Evolutionary conservation across 1,140 invertebrate species (phyloP).

Genomic region (Cataglyphis hispanica): DNA sequence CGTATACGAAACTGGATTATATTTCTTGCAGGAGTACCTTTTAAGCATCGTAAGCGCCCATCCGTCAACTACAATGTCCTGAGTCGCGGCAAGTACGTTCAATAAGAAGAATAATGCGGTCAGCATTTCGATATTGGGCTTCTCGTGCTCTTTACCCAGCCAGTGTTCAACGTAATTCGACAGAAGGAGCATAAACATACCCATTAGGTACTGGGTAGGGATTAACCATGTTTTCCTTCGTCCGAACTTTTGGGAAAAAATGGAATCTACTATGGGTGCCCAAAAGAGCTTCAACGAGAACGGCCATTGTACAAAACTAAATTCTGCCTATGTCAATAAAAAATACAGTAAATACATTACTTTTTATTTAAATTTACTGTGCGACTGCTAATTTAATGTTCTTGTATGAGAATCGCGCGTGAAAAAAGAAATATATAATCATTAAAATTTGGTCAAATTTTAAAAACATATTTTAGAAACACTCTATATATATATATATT

Average conservation of each 20-base stretch:
- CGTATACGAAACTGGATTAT: neutral
- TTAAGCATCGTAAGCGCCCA: constrained; percentile 99
- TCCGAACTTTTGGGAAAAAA: constrained; percentile 94
- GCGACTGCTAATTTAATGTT: neutral
- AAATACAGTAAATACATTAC: neutral
- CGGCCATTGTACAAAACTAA: constrained; percentile 99
- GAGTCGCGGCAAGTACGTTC: constrained; percentile 98
- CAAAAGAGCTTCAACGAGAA: constrained; percentile 99
- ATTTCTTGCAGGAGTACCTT: constrained; percentile 86
- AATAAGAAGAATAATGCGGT: constrained; percentile 96
- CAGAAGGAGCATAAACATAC: constrained; percentile 94
- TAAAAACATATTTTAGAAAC: neutral
- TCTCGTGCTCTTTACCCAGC: constrained; percentile 89
- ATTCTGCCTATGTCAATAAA: constrained; percentile 93
- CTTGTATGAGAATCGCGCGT: too few species aligned
- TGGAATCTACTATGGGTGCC: constrained; percentile 98
- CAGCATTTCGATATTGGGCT: constrained; percentile 93
- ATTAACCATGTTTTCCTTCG: constrained; percentile 99
- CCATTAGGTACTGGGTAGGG: constrained; percentile 95
- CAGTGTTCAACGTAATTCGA: constrained; percentile 92
- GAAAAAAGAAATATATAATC: too few species aligned
- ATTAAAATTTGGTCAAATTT: neutral
- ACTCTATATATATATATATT: neutral
- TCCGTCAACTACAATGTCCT: constrained; percentile 99
- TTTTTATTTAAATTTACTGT: too few species aligned